Conservation (phyloP, 1,140 invertebrate species). For the Aricia agestis region DNA sequence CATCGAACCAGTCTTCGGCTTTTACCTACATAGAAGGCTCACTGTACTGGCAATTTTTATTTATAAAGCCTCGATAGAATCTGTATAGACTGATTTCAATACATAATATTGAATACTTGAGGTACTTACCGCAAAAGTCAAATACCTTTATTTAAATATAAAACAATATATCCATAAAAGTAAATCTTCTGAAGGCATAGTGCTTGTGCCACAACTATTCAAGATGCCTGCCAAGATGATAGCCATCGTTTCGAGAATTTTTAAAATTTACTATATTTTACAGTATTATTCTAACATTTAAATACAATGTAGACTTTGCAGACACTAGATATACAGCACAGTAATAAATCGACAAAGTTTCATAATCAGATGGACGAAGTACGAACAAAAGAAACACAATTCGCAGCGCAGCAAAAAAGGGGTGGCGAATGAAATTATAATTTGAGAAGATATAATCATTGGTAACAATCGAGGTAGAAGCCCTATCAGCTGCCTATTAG, state of each 20-base stretch:
- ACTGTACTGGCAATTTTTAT: not conserved
- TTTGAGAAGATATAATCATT: not conserved
- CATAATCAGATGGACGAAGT: not conserved
- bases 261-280: too few relatives aligned
- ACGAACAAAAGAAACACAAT: not conserved
- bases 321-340: not conserved
- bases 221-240: too few relatives aligned
- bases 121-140: too few relatives aligned
- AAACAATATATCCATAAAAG: too few relatives aligned
- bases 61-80: too few relatives aligned
- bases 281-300: not conserved
- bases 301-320: not conserved
- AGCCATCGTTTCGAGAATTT: too few relatives aligned
- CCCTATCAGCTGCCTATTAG: constrained; percentile 33
- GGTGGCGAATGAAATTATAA: not conserved
- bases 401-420: not conserved
- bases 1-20: constrained; percentile 10
- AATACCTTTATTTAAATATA: too few relatives aligned
- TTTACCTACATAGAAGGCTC: not conserved
- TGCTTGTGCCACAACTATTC: too few relatives aligned
- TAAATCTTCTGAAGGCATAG: too few relatives aligned
- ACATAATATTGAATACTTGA: too few relatives aligned
- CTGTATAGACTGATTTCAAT: too few relatives aligned
- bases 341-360: constrained; percentile 1
- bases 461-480: not conserved